phyloP scores from a whole-genome alignment of 2,113 vertebrate species.

The Bufo bufo region DNA sequence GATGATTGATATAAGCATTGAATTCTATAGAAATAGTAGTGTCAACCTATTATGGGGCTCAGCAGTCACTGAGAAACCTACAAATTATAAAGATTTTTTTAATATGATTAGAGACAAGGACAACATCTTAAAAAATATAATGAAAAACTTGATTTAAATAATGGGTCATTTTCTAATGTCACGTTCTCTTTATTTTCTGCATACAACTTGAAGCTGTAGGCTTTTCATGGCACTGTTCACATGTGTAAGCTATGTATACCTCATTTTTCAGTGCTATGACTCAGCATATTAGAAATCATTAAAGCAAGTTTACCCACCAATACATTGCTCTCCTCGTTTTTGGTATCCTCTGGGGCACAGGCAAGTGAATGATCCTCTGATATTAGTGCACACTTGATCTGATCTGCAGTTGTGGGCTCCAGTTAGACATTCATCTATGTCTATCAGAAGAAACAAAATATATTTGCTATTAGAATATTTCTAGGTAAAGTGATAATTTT shows the following conservation, averaged over 20 bases:
- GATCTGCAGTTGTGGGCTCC: conserved; percentile 83
- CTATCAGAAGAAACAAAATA: conserved; percentile 69
- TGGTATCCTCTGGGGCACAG: conserved; percentile 88
- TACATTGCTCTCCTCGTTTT: conserved; percentile 86
- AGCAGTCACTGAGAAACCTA: too few relatives aligned
- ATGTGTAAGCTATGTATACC: not conserved
- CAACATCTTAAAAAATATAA: too few relatives aligned
- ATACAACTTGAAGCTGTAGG: too few relatives aligned
- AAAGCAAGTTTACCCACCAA: conserved; percentile 77
- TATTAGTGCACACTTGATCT: conserved; percentile 89
- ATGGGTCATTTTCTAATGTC: too few relatives aligned
- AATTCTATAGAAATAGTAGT: too few relatives aligned
- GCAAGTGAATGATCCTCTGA: conserved; percentile 89
- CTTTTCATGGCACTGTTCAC: not conserved
- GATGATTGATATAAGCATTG: too few relatives aligned
- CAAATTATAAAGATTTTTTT: too few relatives aligned
- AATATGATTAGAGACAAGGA: too few relatives aligned
- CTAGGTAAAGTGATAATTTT: not conserved
- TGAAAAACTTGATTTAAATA: too few relatives aligned
- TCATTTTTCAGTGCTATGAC: not conserved
- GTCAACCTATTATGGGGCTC: too few relatives aligned
- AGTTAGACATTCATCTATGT: conserved; percentile 89
- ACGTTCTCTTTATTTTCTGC: too few relatives aligned
- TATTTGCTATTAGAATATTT: not conserved
- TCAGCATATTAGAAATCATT: not conserved